Base-by-base conservation (phyloP, 2,888 invertebrate species). In the Cecidostiba fungosa region DNA sequence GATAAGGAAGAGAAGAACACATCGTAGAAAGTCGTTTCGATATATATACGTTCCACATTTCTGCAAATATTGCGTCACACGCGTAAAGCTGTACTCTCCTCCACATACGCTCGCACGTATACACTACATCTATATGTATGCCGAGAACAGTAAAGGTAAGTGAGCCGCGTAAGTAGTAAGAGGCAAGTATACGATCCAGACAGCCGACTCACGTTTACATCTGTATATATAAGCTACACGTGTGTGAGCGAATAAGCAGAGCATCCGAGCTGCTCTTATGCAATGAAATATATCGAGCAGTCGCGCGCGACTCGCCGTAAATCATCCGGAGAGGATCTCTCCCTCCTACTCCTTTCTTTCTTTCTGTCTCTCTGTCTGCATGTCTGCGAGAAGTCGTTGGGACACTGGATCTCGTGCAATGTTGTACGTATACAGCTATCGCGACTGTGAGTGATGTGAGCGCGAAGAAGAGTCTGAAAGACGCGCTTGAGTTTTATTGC, bases 1-100 rank as follows among this genome's bases (percentile, higher is more conserved):
- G 14, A 29, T 29, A 66, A 66, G 66, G 66, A 29, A 66, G 66
- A 66, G 66, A 26, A 66, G 12, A 26, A 14, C 26, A 54, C 54
- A 29, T 14, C 39, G 87, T 90, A 90, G 91, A 91, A 91, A 91
- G 90, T 89, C 88, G 85, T 87, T 88, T 82, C 87, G 86, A 86
- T 87, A 86, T 89, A 88, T 43, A 26, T 26, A 54, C 89, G 89
- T 89, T 90, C 89, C 89, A 89, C 89, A 89, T 89, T 89, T 89
- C 88, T 88, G 89, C 85, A 84, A 88, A 89, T 85, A 88, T 91
- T 91, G 89, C 89, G 86, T 88, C 89, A 90, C 89, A 90, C 84
- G 72, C 72, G 62, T n/a, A 66, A 29, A 23, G 19, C 66, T 66
- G 26, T 12, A 26, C 66, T 66, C 23, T 29, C 29, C 66, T 26